phyloP scores from a whole-genome alignment of 2,888 invertebrate genomes.

The Neria commutata region DNA sequence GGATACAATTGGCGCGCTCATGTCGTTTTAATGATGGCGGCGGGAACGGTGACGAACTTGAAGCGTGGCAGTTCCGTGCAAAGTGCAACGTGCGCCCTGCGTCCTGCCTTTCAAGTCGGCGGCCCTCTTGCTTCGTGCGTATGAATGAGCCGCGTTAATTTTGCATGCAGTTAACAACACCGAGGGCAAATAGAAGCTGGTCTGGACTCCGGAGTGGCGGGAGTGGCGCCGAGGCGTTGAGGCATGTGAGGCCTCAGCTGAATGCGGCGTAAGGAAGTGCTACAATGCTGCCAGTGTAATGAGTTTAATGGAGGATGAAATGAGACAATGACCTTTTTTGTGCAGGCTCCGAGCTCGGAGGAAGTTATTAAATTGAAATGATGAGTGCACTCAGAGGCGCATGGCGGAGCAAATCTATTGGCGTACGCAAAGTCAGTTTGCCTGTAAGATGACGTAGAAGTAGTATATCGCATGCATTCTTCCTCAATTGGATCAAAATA shows the following conservation, averaged over 20 bases:
- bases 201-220: no score
- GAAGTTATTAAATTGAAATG: neutral
- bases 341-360: neutral
- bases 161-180: constrained; percentile 14
- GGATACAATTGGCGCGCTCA: neutral
- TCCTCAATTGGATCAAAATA: no score
- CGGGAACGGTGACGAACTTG: neutral
- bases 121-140: no score
- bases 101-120: no score
- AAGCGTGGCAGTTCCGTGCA: neutral
- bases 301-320: constrained; percentile 23
- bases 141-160: constrained; percentile 23
- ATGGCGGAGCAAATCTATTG: no score
- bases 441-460: no score
- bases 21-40: neutral
- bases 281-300: constrained; percentile 18
- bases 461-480: no score
- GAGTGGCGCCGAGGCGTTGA: neutral
- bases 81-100: neutral
- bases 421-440: no score
- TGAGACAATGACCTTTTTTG: constrained; percentile 20
- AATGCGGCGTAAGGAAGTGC: neutral
- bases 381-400: no score
- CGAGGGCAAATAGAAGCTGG: neutral
- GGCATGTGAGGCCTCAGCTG: neutral